These are phyloP conservation scores for Anguilla anguilla DNA, from an alignment of 2,797 vertebrate genomes.

Conservation along the genomic window DNA sequence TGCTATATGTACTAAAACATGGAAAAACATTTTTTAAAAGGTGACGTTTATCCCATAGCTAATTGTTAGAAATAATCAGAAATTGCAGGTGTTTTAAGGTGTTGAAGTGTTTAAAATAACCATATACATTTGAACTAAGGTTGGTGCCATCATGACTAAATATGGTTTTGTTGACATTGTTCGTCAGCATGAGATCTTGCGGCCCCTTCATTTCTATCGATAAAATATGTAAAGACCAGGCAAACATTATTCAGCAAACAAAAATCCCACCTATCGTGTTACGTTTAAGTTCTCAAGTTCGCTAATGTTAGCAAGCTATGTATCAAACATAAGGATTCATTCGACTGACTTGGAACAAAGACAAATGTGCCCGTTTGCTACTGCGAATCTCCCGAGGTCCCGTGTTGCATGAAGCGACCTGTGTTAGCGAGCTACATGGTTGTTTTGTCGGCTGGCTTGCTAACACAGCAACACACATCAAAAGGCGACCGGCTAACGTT, in stretches of 20 bases:
- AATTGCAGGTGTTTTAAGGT: no score
- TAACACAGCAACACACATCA: neutral
- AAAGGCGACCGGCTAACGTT: neutral
- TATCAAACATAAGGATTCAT: no score
- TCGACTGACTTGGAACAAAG: neutral
- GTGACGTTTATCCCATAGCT: no score
- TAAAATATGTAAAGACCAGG: neutral
- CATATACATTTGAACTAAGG: no score
- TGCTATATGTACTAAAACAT: no score
- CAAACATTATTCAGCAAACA: neutral
- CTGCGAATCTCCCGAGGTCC: neutral
- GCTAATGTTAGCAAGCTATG: neutral
- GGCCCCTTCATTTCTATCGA: neutral
- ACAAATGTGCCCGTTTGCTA: neutral
- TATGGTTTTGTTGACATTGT: neutral
- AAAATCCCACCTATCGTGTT: neutral
- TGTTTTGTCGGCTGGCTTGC: neutral
- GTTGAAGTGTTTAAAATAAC: no score
- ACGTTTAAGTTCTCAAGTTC: neutral
- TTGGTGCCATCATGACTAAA: no score
- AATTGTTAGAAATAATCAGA: no score
- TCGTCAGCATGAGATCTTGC: neutral
- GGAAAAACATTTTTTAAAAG: no score
- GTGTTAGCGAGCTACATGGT: neutral
- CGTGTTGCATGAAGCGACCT: neutral